These are phyloP conservation scores for Haemorhous mexicanus DNA, from an alignment of 2,113 vertebrate genomes.

Conservation along the genomic window DNA sequence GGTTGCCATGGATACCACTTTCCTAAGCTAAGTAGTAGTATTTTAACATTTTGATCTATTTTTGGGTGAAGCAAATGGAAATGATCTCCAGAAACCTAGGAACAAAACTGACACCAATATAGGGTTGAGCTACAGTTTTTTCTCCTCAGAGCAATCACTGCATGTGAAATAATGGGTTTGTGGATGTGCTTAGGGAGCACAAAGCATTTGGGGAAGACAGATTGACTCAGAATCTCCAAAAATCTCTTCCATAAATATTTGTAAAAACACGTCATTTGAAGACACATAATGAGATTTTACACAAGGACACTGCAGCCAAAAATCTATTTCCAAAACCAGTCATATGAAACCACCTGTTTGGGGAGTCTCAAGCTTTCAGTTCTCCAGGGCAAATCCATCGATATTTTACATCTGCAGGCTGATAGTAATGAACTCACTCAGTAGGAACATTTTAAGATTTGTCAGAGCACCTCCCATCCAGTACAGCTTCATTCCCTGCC, in stretches of 20 bases:
- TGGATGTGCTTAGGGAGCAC: background rate
- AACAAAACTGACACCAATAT: background rate
- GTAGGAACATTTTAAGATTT: constrained; percentile 16
- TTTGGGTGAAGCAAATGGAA: background rate
- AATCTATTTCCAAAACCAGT: constrained; percentile 7
- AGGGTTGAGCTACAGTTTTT: background rate
- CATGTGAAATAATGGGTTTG: background rate
- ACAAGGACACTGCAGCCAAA: background rate
- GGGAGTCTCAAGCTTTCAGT: background rate
- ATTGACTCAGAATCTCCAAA: background rate
- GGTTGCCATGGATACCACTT: background rate
- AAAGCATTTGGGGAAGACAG: background rate
- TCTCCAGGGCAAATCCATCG: constrained; percentile 37
- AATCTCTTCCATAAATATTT: constrained; percentile 39
- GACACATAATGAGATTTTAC: constrained; percentile 10
- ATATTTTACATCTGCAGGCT: constrained; percentile 32
- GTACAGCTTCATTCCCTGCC: background rate
- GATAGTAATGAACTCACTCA: background rate
- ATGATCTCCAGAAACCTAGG: background rate
- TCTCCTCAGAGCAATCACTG: background rate
- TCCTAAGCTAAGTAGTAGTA: background rate
- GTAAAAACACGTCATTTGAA: constrained; percentile 19
- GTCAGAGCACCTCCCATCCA: background rate
- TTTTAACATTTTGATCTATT: background rate
- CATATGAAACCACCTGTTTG: background rate